Percentiles rank a stretch among this genome's conserved stretches.
phyloP scores from a whole-genome alignment of 1,140 invertebrate species.

The Heliothis virescens region DNA sequence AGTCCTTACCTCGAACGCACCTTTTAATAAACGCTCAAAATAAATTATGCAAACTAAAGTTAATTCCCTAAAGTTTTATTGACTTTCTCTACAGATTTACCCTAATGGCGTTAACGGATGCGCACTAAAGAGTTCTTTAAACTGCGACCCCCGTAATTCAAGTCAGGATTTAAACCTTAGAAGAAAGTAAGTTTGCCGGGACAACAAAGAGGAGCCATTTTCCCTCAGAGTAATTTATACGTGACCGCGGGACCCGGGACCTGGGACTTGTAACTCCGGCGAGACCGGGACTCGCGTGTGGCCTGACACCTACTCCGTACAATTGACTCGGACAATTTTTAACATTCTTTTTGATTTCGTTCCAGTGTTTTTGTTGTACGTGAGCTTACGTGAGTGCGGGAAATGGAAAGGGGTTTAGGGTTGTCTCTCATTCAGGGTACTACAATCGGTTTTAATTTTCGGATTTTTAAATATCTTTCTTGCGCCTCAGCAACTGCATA shows the following conservation, averaged over 20 bases:
- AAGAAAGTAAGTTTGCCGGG: conserved; percentile 76
- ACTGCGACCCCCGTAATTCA: conserved; percentile 70
- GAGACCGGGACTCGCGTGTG: conserved; percentile 57
- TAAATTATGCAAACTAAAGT: conserved; percentile 49
- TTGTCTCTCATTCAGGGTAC: conserved; percentile 10
- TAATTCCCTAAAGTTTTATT: conserved; percentile 55
- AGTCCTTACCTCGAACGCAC: conserved; percentile 5
- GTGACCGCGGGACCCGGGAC: conserved; percentile 61
- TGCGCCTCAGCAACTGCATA: too few relatives aligned
- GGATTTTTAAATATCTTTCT: too few relatives aligned
- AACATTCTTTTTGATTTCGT: conserved; percentile 47
- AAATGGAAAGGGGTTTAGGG: neutral
- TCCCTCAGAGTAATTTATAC: conserved; percentile 72
- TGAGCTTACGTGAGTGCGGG: conserved; percentile 22
- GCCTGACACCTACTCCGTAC: conserved; percentile 49
- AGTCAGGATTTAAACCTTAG: conserved; percentile 77
- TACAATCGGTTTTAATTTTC: neutral
- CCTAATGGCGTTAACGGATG: conserved; percentile 57
- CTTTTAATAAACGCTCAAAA: conserved; percentile 33
- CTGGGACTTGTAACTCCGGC: conserved; percentile 60
- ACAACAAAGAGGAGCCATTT: conserved; percentile 74
- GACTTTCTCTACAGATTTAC: conserved; percentile 54
- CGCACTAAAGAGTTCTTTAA: conserved; percentile 62
- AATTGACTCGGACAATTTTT: conserved; percentile 57
- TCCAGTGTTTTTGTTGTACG: conserved; percentile 35